Percentiles rank a stretch among this genome's conserved stretches.
phyloP scores from a whole-genome alignment of 2,113 vertebrate species.

The Corythoichthys intestinalis region DNA sequence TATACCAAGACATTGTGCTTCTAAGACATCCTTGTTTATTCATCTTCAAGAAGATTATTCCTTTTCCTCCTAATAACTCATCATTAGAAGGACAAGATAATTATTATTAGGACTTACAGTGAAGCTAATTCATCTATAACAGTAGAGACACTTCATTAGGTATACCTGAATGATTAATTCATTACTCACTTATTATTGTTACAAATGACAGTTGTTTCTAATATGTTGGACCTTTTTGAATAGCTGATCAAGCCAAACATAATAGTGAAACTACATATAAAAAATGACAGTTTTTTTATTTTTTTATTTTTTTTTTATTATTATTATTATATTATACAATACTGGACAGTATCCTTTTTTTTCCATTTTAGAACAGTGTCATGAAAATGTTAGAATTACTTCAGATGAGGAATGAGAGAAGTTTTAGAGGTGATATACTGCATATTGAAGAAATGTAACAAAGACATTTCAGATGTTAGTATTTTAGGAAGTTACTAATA shows the following conservation, averaged over 20 bases:
- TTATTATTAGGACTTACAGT: neutral
- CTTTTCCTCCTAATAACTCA: neutral
- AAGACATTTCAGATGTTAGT: too few relatives aligned
- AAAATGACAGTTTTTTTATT: too few relatives aligned
- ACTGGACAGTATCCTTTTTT: too few relatives aligned
- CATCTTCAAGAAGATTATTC: neutral
- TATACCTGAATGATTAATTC: neutral
- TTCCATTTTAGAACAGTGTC: too few relatives aligned
- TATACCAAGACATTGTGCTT: conserved; percentile 63
- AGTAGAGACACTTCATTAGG: neutral
- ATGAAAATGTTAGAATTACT: too few relatives aligned
- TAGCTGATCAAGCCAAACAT: neutral
- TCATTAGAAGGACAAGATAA: neutral
- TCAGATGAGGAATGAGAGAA: too few relatives aligned
- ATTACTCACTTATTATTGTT: neutral
- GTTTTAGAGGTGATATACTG: too few relatives aligned
- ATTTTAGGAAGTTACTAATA: too few relatives aligned
- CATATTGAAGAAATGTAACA: too few relatives aligned
- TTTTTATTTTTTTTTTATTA: too few relatives aligned
- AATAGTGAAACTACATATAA: neutral
- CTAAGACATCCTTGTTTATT: conserved; percentile 22
- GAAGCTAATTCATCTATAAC: neutral
- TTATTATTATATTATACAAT: too few relatives aligned
- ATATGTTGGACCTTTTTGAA: neutral
- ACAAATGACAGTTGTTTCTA: neutral